A percentile compares a stretch with the other conserved stretches of the same genome.
phyloP scores from a whole-genome alignment of 1,140 invertebrate genomes.

The Gryllus bimaculatus region DNA sequence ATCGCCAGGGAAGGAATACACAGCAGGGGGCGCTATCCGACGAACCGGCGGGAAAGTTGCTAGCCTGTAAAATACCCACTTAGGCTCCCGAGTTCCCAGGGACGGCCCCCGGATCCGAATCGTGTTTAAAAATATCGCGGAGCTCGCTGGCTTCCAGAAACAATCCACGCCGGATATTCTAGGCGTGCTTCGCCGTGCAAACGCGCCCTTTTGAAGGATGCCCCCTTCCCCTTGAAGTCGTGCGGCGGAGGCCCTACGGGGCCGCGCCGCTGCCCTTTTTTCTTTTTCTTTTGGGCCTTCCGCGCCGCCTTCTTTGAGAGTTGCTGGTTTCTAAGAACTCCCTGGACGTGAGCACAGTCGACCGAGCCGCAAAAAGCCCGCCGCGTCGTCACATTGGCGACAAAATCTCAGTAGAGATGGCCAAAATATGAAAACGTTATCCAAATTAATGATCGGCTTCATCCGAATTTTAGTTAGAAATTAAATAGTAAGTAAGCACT shows the following conservation, averaged over 20 bases:
- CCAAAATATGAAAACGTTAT: no score
- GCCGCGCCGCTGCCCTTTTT: background rate
- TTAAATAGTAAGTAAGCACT: no score
- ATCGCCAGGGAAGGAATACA: background rate
- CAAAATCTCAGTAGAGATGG: no score
- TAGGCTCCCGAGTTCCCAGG: background rate
- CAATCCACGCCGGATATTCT: slow-evolving; percentile 2
- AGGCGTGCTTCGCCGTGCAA: background rate
- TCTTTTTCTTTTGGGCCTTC: background rate
- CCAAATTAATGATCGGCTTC: no score
- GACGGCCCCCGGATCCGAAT: background rate
- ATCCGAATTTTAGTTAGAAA: no score
- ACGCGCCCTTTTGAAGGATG: background rate
- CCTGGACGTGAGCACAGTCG: no score
- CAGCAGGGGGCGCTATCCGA: background rate
- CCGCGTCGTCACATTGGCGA: no score
- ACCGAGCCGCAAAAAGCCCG: no score
- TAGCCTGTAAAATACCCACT: background rate
- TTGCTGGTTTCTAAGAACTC: background rate
- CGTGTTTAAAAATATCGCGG: background rate
- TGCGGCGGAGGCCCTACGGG: no score
- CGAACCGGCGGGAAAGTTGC: background rate
- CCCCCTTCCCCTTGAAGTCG: background rate
- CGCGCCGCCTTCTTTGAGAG: background rate
- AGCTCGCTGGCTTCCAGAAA: background rate